phyloP scores from a whole-genome alignment of 37 sponge, comb jelly and placozoan genomes.

The Aphrocallistes beatrix region DNA sequence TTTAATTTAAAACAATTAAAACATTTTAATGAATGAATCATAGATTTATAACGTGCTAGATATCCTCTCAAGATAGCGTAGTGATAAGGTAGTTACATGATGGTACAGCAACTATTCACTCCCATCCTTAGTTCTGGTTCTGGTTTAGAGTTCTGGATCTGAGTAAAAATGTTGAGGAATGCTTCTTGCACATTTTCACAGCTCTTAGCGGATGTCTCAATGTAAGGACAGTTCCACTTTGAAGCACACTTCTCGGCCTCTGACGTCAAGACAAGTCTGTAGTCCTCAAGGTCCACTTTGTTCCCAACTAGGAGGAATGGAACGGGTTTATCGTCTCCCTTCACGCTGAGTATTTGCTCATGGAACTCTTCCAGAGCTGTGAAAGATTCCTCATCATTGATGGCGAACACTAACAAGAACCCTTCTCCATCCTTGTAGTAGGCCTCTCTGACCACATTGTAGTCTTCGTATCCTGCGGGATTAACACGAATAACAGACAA shows the following conservation, averaged over 20 bases:
- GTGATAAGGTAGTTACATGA: too few species aligned
- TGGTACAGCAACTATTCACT: too few species aligned
- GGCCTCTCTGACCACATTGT: constrained; percentile 66
- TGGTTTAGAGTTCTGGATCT: too few species aligned
- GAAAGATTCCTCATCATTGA: constrained; percentile 69
- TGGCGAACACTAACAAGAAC: constrained; percentile 76
- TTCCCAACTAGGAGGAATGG: constrained; percentile 72
- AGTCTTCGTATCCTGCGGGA: constrained; percentile 93
- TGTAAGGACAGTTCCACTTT: constrained; percentile 61
- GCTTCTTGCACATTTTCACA: constrained; percentile 71
- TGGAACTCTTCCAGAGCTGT: constrained; percentile 46
- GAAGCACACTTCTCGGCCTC: constrained; percentile 52
- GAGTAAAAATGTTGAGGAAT: too few species aligned
- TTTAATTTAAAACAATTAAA: too few species aligned
- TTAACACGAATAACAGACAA: too few species aligned
- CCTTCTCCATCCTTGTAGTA: constrained; percentile 84
- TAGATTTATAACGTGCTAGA: too few species aligned
- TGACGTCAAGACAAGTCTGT: constrained; percentile 36
- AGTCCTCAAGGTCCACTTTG: constrained; percentile 46
- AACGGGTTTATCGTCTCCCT: constrained; percentile 51
- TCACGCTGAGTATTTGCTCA: constrained; percentile 74
- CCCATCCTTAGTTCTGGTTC: too few species aligned
- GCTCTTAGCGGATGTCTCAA: constrained; percentile 87
- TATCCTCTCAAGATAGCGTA: too few species aligned
- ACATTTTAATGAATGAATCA: too few species aligned